Conservation (phyloP, 2,113 vertebrate species). For the Dasypus novemcinctus region DNA sequence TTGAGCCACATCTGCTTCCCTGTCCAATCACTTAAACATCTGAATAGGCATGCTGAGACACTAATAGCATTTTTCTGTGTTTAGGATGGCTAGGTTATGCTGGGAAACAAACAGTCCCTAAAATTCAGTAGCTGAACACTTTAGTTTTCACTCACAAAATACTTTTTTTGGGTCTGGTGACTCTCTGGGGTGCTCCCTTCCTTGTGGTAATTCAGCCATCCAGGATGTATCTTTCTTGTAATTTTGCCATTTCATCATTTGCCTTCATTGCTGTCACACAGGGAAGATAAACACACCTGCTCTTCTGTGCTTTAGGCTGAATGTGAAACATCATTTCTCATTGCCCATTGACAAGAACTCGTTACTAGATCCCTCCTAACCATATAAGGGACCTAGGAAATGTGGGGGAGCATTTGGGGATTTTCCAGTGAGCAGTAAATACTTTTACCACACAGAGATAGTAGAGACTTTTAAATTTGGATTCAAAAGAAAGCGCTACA, state of each 20-base stretch:
- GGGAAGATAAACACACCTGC: not conserved
- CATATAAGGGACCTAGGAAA: not conserved
- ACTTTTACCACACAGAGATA: not conserved
- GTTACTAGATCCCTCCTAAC: not conserved
- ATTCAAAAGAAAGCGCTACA: not conserved
- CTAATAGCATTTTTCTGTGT: not conserved
- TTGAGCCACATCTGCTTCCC: no score
- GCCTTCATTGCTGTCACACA: not conserved
- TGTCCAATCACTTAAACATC: no score
- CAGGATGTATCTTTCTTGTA: not conserved
- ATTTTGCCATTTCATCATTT: not conserved
- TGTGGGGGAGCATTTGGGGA: not conserved
- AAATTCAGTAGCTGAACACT: not conserved
- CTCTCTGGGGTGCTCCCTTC: not conserved
- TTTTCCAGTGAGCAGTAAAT: not conserved
- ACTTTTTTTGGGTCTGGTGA: not conserved
- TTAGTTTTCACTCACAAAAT: not conserved
- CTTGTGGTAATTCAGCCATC: not conserved
- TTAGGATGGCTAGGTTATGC: not conserved
- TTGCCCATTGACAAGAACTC: not conserved
- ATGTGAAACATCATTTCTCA: not conserved
- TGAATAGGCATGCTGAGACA: not conserved
- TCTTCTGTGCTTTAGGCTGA: not conserved
- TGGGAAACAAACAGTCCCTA: not conserved
- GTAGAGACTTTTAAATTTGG: not conserved